Base-by-base conservation (phyloP, 2,888 invertebrate genomes). In the Spatulosminthurus flaviceps region DNA sequence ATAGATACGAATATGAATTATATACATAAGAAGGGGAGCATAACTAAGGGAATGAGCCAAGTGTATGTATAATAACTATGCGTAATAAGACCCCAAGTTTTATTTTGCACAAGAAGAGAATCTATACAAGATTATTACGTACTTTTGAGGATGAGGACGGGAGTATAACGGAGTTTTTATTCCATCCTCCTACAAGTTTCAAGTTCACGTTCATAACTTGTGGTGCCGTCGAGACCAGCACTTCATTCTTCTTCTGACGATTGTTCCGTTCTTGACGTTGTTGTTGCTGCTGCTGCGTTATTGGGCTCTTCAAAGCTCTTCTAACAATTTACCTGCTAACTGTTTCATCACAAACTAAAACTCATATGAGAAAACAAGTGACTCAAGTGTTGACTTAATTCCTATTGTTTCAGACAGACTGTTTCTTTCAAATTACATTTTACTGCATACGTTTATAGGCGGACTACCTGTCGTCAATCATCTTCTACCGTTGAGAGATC, bases 121-220 rank as follows among this genome's bases (percentile, higher is more conserved):
- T n/a, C n/a, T n/a, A n/a, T n/a, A n/a, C n/a, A n/a, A n/a, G n/a
- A n/a, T n/a, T n/a, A n/a, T n/a, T n/a, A n/a, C n/a, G n/a, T n/a
- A n/a, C n/a, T n/a, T n/a, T n/a, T n/a, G n/a, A n/a, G n/a, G n/a
- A n/a, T n/a, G 41, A 70, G 70, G 22, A 42, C 16, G 24, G 41
- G 71, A 72, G 41, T n/a, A 51, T 72, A 72, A 72, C 71, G 71
- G 71, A n/a, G 71, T 42, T 72, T 72, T 72, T 72, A 72, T 72
- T 24, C 28, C 67, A 67, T 67, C 67, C 67, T 67, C 67, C 67
- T 28, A 67, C 67, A 67, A 67, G 64, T 64, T 13, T 24, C 0
- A 41, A 43, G 43, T 72, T 72, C 43, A 26, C 71, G 24, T 43
- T 72, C 71, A 72, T 72, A 72, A 72, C 43, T 72, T 43, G 24